phyloP scores from a whole-genome alignment of 2,888 invertebrate species.

The Drosophila buzzatii region DNA sequence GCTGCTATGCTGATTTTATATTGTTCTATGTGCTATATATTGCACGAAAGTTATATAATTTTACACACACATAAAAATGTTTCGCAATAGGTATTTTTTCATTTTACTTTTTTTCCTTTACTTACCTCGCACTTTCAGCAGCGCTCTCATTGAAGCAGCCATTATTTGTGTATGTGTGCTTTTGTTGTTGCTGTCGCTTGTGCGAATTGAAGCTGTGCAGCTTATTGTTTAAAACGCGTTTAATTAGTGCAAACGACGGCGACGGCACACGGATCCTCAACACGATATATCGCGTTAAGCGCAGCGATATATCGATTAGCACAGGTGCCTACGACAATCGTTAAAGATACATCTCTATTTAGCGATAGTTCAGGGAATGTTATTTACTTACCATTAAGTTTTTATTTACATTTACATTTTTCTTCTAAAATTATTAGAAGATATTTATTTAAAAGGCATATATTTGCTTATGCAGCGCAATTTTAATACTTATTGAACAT shows the following conservation, averaged over 20 bases:
- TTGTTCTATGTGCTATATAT: conserved; percentile 40
- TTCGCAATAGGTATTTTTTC: conserved; percentile 49
- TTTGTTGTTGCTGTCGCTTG: conserved; percentile 59
- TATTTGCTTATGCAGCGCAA: no score
- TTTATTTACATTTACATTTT: background rate
- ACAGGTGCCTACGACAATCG: background rate
- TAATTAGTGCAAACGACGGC: conserved; percentile 71
- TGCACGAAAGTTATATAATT: conserved; percentile 75
- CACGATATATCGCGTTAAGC: conserved; percentile 20
- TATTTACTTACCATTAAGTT: background rate
- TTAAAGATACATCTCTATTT: background rate
- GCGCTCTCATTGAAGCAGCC: conserved; percentile 87
- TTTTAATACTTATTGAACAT: background rate
- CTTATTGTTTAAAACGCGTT: conserved; percentile 73
- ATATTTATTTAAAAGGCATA: no score
- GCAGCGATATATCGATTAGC: conserved; percentile 19
- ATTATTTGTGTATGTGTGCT: conserved; percentile 82
- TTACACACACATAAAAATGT: conserved; percentile 46
- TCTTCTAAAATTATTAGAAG: no score
- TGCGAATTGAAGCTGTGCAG: conserved; percentile 65
- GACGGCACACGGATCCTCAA: conserved; percentile 31
- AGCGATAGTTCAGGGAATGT: background rate
- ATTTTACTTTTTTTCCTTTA: conserved; percentile 21
- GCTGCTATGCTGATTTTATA: conserved; percentile 36
- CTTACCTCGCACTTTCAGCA: conserved; percentile 87